Percentiles rank a stretch among this genome's conserved stretches.
Evolutionary conservation across 1,140 invertebrate species (phyloP).

Genomic region (Drosophila bocqueti): DNA sequence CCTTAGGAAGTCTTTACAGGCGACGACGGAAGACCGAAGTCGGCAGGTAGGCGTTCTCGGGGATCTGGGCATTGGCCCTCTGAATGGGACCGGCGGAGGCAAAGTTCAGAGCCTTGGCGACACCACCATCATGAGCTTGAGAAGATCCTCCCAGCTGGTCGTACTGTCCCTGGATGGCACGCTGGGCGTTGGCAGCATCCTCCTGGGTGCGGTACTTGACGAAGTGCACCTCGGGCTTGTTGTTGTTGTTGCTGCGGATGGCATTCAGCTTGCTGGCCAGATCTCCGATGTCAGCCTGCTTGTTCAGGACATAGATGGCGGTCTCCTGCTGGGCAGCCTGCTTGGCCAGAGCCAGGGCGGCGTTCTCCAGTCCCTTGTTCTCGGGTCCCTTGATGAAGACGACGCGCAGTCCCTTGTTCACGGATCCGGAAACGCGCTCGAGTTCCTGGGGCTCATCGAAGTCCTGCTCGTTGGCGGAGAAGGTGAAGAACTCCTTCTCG

Average conservation of each 20-base stretch:
- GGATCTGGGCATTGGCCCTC: slow-evolving; percentile 50
- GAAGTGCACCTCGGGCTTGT: too few relatives aligned
- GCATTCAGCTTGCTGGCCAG: too few relatives aligned
- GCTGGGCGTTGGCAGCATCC: slow-evolving; percentile 55
- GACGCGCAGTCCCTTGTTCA: too few relatives aligned
- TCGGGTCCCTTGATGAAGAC: too few relatives aligned
- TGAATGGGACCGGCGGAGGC: slow-evolving; percentile 65
- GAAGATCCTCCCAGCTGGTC: slow-evolving; percentile 58
- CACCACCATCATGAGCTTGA: slow-evolving; percentile 55
- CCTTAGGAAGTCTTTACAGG: slow-evolving; percentile 45
- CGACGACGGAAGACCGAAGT: slow-evolving; percentile 78
- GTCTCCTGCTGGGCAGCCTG: slow-evolving; percentile 39
- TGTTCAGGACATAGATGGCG: too few relatives aligned
- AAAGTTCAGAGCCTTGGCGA: slow-evolving; percentile 65
- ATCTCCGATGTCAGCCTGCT: too few relatives aligned
- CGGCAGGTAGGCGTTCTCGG: slow-evolving; percentile 71
- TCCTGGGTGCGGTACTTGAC: slow-evolving; percentile 46
- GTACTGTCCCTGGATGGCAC: slow-evolving; percentile 64
- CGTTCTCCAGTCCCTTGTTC: too few relatives aligned
- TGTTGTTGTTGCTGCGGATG: too few relatives aligned
- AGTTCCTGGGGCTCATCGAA: too few relatives aligned
- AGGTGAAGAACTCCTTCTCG: too few relatives aligned
- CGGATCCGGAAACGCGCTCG: too few relatives aligned
- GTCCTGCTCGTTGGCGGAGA: too few relatives aligned
- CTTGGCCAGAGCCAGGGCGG: slow-evolving; percentile 67